phyloP scores from a whole-genome alignment of 1,140 invertebrate species.

The Hylaeus anthracinus region DNA sequence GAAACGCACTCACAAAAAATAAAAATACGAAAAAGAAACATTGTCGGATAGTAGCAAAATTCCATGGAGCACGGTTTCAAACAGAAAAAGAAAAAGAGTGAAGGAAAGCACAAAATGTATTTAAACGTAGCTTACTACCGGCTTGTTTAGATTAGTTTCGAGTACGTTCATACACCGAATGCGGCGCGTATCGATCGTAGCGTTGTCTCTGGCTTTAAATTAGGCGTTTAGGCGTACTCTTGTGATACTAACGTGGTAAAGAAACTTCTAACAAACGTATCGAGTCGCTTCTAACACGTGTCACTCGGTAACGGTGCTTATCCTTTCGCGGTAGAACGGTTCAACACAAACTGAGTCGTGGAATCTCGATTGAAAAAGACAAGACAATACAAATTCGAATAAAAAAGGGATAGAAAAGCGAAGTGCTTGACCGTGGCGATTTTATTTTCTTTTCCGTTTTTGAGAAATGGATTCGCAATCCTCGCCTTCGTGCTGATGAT shows the following conservation, averaged over 20 bases:
- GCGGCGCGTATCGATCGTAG: slow-evolving; percentile 41
- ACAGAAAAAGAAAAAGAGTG: not conserved
- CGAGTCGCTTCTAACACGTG: slow-evolving; percentile 61
- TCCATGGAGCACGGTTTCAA: slow-evolving; percentile 18
- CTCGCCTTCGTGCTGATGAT: slow-evolving; percentile 55
- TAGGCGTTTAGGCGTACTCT: slow-evolving; percentile 69
- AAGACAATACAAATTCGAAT: slow-evolving; percentile 36
- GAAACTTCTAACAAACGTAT: slow-evolving; percentile 69
- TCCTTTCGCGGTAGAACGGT: slow-evolving; percentile 11
- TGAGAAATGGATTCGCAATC: slow-evolving; percentile 35
- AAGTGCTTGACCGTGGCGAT: slow-evolving; percentile 12
- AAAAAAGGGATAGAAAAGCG: slow-evolving; percentile 2
- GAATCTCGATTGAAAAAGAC: not conserved
- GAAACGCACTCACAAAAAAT: slow-evolving; percentile 47
- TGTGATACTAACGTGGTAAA: slow-evolving; percentile 72
- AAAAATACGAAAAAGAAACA: not conserved
- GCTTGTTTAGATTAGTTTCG: slow-evolving; percentile 44
- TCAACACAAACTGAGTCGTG: too few species aligned
- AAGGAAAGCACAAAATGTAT: slow-evolving; percentile 39
- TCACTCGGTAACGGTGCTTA: slow-evolving; percentile 29
- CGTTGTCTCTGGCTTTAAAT: slow-evolving; percentile 59
- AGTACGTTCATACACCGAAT: slow-evolving; percentile 9
- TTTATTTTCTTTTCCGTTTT: slow-evolving; percentile 9
- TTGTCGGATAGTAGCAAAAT: not conserved
- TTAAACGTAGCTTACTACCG: slow-evolving; percentile 13